These are phyloP conservation scores for Pangasius mekongensis DNA, from an alignment of 2,797 vertebrate genomes.

Conservation along the genomic window DNA sequence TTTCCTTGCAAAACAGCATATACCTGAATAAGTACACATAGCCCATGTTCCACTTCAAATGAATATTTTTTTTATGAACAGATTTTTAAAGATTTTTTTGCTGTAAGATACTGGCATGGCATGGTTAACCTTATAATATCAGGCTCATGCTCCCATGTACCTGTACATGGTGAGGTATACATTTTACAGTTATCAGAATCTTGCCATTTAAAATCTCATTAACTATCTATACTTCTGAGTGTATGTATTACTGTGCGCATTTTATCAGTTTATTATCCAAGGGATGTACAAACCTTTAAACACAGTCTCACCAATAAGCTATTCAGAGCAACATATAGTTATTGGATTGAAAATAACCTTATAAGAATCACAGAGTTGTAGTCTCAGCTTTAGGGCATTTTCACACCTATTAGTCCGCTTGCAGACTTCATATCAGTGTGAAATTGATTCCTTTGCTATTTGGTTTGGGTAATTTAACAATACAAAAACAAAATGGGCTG, in stretches of 20 bases:
- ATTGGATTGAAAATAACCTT: background rate
- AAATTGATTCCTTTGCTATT: background rate
- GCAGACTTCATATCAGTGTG: background rate
- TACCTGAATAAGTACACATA: background rate
- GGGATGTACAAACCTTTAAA: background rate
- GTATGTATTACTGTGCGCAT: background rate
- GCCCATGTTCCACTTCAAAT: background rate
- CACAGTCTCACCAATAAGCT: background rate
- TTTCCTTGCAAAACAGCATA: background rate
- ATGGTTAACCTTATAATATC: background rate
- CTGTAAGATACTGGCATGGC: background rate
- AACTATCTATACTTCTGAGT: background rate
- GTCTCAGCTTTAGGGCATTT: background rate
- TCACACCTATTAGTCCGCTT: conserved; percentile 1
- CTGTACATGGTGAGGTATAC: background rate
- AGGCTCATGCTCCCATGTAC: background rate
- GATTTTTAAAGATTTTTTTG: background rate
- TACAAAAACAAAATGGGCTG: background rate
- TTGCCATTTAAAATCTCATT: background rate
- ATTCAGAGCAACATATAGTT: background rate
- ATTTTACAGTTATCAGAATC: background rate
- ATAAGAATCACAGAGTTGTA: background rate
- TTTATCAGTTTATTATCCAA: background rate
- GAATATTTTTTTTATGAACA: background rate
- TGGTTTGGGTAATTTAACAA: conserved; percentile 4